A percentile compares a stretch with the other conserved stretches of the same genome.
Evolutionary conservation across 2,888 invertebrate genomes (phyloP).

Genomic region (Apotomis betuletana): DNA sequence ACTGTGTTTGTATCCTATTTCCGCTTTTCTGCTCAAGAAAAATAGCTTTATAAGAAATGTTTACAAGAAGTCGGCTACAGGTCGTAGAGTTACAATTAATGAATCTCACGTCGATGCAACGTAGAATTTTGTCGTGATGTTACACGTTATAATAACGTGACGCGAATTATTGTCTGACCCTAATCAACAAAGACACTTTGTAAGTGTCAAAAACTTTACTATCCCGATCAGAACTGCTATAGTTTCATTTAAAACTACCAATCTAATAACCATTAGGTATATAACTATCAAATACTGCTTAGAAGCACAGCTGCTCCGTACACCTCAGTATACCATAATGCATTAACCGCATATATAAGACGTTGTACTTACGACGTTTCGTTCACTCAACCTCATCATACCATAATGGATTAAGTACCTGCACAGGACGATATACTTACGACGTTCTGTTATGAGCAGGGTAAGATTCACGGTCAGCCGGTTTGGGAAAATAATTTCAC

Average conservation of each 20-base stretch:
- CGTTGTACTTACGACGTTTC: not conserved
- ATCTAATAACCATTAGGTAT: constrained; percentile 37
- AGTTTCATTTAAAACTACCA: constrained; percentile 13
- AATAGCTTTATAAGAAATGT: too few species aligned
- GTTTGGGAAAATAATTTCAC: constrained; percentile 37
- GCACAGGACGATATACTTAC: not conserved
- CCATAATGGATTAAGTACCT: constrained; percentile 1
- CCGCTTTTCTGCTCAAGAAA: too few species aligned
- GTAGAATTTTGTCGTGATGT: too few species aligned
- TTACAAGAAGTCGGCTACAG: too few species aligned
- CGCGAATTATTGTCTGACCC: too few species aligned
- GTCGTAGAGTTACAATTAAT: too few species aligned
- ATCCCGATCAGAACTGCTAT: not conserved
- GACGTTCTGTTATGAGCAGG: not conserved
- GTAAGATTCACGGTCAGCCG: constrained; percentile 35
- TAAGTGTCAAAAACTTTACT: too few species aligned
- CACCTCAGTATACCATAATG: not conserved
- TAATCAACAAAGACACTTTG: too few species aligned
- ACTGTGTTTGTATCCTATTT: too few species aligned
- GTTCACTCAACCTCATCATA: not conserved
- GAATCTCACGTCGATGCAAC: too few species aligned
- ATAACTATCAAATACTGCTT: constrained; percentile 39
- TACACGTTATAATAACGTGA: too few species aligned
- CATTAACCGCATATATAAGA: not conserved
- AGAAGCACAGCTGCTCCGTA: constrained; percentile 25